Evolutionary conservation across 2,113 vertebrate genomes (phyloP).

Genomic region (Orcinus orca): DNA sequence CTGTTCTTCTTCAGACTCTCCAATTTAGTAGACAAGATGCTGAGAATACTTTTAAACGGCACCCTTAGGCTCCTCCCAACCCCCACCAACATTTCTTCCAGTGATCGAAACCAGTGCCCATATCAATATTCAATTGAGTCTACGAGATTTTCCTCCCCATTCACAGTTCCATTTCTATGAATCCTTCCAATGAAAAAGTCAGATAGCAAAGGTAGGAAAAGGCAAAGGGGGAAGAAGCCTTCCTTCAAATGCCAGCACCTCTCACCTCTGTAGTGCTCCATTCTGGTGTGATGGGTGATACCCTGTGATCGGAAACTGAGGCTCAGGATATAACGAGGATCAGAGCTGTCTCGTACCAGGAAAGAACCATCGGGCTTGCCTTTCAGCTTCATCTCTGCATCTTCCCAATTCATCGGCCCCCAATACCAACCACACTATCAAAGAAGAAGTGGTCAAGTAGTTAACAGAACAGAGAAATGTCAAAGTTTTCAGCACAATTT

Average conservation of each 20-base stretch:
- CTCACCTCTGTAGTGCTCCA: conserved; percentile 95
- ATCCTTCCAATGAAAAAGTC: not conserved
- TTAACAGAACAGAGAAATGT: not conserved
- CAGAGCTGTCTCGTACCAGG: conserved; percentile 97
- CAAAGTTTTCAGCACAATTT: not conserved
- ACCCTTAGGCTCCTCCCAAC: not conserved
- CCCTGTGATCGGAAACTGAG: conserved; percentile 97
- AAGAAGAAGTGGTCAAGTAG: not conserved
- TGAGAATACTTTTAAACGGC: not conserved
- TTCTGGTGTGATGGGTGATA: conserved; percentile 95
- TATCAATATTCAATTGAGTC: not conserved
- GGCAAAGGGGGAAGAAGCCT: not conserved
- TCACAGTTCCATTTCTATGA: not conserved
- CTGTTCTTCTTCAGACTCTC: not conserved
- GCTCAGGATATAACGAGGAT: conserved; percentile 97
- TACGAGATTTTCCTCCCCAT: not conserved
- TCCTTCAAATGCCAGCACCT: not conserved
- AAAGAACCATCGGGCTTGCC: conserved; percentile 96
- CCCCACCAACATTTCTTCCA: not conserved
- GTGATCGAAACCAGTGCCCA: not conserved
- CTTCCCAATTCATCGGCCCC: conserved; percentile 99
- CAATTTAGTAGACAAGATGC: not conserved
- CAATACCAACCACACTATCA: conserved; percentile 96
- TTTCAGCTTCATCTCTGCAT: conserved; percentile 97
- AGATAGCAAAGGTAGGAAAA: not conserved